Evolutionary conservation across 2,888 invertebrate genomes (phyloP).

Genomic region (Aproaerema taeniolella): DNA sequence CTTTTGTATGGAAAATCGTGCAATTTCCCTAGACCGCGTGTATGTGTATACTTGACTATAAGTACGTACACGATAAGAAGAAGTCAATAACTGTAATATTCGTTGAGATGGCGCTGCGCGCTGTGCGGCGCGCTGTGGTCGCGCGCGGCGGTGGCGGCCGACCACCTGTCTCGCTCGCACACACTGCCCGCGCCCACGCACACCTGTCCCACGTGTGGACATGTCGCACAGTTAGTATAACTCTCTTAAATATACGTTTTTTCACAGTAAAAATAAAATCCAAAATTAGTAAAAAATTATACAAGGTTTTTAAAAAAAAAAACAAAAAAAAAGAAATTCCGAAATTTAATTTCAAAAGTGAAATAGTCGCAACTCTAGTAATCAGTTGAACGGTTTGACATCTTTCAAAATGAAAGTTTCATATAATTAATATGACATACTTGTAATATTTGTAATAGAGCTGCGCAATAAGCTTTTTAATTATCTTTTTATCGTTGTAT

Average conservation of each 20-base stretch:
- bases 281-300: no score
- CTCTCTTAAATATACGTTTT: background rate
- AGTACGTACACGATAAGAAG: background rate
- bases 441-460: no score
- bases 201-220: constrained; percentile 41
- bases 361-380: no score
- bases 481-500: background rate
- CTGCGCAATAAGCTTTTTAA: no score
- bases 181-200: constrained; percentile 39
- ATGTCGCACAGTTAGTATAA: constrained; percentile 13
- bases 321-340: no score
- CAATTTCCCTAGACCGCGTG: background rate
- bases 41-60: background rate
- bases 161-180: constrained; percentile 50
- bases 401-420: no score
- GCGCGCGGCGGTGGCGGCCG: constrained; percentile 55
- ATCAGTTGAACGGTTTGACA: no score
- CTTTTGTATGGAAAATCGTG: background rate
- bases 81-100: background rate
- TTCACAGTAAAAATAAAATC: background rate
- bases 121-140: constrained; percentile 39
- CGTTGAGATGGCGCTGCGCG: constrained; percentile 51
- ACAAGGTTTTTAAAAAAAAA: no score
- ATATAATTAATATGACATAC: no score
- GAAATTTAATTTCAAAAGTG: no score